These are phyloP conservation scores for Trinorchestia longiramus DNA, from an alignment of 1,140 invertebrate species.

Conservation along the genomic window DNA sequence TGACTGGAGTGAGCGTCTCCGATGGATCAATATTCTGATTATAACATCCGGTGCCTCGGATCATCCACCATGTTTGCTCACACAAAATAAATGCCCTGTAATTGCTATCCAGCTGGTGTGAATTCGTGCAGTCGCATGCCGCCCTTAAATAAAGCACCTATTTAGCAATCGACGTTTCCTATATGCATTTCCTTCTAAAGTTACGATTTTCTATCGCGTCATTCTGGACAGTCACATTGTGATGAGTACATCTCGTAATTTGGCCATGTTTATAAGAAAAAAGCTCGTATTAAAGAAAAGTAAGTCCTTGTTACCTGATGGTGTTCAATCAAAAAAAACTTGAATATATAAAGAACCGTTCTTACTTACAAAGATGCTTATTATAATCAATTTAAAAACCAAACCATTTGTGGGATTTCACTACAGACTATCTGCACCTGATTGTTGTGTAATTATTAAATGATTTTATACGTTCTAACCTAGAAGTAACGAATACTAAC, in stretches of 20 bases:
- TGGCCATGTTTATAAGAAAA: no score
- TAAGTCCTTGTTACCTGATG: no score
- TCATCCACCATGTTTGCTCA: constrained; percentile 15
- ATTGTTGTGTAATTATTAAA: background rate
- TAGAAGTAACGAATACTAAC: no score
- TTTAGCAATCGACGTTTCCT: background rate
- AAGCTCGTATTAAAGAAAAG: no score
- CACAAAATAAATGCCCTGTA: constrained; percentile 32
- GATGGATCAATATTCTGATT: constrained; percentile 9
- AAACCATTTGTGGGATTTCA: background rate
- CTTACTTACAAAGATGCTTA: no score
- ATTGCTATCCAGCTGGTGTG: constrained; percentile 34
- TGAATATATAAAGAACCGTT: no score
- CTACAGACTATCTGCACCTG: no score
- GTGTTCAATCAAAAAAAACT: no score
- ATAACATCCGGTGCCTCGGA: constrained; percentile 40
- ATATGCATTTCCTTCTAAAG: background rate
- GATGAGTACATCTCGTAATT: background rate
- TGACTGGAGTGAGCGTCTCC: background rate
- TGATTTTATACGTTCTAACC: background rate
- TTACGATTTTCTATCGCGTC: background rate
- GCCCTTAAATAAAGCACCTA: background rate
- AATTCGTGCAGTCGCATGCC: background rate
- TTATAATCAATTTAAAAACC: no score
- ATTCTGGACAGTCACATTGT: background rate